These are phyloP conservation scores for Gymnocephalus cernua DNA, from an alignment of 2,113 vertebrate species.

Conservation along the genomic window DNA sequence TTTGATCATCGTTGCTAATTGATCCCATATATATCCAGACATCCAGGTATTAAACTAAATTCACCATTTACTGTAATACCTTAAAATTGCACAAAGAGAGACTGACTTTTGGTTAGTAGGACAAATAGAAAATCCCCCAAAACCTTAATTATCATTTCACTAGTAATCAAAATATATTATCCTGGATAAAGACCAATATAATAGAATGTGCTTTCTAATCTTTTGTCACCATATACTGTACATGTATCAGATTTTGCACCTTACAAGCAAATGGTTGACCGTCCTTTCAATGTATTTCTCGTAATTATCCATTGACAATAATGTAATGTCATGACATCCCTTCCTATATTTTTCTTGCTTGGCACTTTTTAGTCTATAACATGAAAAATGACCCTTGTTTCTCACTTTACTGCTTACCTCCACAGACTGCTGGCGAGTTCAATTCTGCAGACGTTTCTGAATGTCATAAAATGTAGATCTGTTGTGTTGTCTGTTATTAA, in stretches of 20 bases:
- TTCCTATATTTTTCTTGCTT: constrained; percentile 43
- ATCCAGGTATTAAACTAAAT: not conserved
- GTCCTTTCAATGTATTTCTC: not conserved
- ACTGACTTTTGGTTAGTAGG: no score
- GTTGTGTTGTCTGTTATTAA: not conserved
- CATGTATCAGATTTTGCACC: constrained; percentile 17
- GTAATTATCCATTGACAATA: not conserved
- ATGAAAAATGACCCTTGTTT: constrained; percentile 57
- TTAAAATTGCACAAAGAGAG: not conserved
- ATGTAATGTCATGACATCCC: constrained; percentile 32
- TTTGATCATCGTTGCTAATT: not conserved
- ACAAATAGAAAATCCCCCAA: not conserved
- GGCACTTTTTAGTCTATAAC: constrained; percentile 40
- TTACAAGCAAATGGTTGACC: not conserved
- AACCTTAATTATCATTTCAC: not conserved
- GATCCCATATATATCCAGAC: not conserved
- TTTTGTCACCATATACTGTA: not conserved
- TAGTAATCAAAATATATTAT: not conserved
- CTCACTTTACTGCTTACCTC: constrained; percentile 45
- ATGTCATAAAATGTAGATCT: constrained; percentile 30
- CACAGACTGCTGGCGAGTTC: constrained; percentile 47
- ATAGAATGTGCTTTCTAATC: not conserved
- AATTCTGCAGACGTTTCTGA: constrained; percentile 25
- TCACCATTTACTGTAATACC: not conserved
- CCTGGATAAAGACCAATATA: not conserved